Percentiles rank a stretch among this genome's conserved stretches.
Conservation (phyloP, 2,113 vertebrate species). For the Labeo rohita region DNA sequence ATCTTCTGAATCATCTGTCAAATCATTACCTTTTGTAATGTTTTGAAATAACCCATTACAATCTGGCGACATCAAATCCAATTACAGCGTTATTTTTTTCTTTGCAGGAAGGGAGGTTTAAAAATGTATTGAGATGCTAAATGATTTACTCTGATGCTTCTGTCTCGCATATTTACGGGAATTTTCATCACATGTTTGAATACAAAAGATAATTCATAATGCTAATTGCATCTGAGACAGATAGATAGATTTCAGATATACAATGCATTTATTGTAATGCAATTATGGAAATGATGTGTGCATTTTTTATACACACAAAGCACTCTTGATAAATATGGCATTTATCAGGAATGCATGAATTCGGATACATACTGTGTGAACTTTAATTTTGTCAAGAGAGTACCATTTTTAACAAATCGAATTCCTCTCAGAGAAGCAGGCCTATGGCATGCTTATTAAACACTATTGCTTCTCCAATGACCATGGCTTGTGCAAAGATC, state of each 20-base stretch:
- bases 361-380: slow-evolving; percentile 11
- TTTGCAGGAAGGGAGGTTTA: slow-evolving; percentile 68
- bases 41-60: slow-evolving; percentile 62
- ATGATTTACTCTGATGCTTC: slow-evolving; percentile 66
- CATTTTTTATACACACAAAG: neutral
- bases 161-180: slow-evolving; percentile 70
- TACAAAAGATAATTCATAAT: slow-evolving; percentile 62
- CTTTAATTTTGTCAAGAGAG: slow-evolving; percentile 30
- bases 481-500: slow-evolving; percentile 54
- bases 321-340: neutral
- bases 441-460: slow-evolving; percentile 58
- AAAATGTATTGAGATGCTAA: slow-evolving; percentile 70
- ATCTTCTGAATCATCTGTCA: slow-evolving; percentile 70
- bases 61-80: slow-evolving; percentile 72
- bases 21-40: slow-evolving; percentile 69
- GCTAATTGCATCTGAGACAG: slow-evolving; percentile 61
- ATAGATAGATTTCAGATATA: no score
- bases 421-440: slow-evolving; percentile 58
- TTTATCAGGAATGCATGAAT: neutral
- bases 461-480: slow-evolving; percentile 45
- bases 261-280: neutral
- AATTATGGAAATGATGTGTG: neutral
- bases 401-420: neutral
- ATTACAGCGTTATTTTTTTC: slow-evolving; percentile 67
- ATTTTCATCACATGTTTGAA: slow-evolving; percentile 65